phyloP scores from a whole-genome alignment of 1,140 invertebrate species.

The Drosophila kikkawai region DNA sequence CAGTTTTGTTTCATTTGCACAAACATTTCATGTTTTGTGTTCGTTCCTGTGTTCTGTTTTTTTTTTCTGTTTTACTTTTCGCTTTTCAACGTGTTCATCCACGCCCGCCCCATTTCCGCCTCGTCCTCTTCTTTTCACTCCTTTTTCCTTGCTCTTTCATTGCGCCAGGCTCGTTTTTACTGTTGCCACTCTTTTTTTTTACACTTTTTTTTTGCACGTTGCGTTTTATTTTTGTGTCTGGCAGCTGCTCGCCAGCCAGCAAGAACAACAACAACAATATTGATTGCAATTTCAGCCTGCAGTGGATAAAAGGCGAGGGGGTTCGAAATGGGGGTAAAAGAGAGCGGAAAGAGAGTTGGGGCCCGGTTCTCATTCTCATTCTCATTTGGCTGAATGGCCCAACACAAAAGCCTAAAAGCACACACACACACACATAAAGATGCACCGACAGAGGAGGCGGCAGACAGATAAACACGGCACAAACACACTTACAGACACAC shows the following conservation, averaged over 20 bases:
- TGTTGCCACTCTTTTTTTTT: conserved; percentile 64
- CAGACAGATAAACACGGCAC: conserved; percentile 54
- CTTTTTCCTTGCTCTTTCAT: conserved; percentile 57
- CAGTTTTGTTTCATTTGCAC: conserved; percentile 62
- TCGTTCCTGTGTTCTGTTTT: conserved; percentile 36
- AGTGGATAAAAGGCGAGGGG: conserved; percentile 31
- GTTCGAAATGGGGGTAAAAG: conserved; percentile 2
- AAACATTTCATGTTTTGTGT: conserved; percentile 61
- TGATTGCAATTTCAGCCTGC: conserved; percentile 79
- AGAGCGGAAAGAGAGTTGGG: conserved; percentile 20
- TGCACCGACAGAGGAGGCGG: conserved; percentile 9
- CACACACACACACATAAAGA: conserved; percentile 51
- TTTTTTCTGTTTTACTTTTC: conserved; percentile 48
- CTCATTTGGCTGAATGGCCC: conserved; percentile 55
- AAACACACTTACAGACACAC: conserved; percentile 32
- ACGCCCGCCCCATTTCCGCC: conserved; percentile 47
- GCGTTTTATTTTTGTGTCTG: conserved; percentile 76
- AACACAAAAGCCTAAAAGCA: conserved; percentile 80
- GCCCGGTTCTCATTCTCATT: conserved; percentile 31
- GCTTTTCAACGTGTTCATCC: conserved; percentile 47
- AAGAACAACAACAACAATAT: conserved; percentile 68
- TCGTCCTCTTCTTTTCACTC: not conserved
- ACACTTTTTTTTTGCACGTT: conserved; percentile 40
- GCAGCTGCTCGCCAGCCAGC: conserved; percentile 67
- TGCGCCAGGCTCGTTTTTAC: conserved; percentile 76